Percentiles rank a stretch among this genome's conserved stretches.
Evolutionary conservation across 2,888 invertebrate genomes (phyloP).

Genomic region (Eupithecia exiguata): DNA sequence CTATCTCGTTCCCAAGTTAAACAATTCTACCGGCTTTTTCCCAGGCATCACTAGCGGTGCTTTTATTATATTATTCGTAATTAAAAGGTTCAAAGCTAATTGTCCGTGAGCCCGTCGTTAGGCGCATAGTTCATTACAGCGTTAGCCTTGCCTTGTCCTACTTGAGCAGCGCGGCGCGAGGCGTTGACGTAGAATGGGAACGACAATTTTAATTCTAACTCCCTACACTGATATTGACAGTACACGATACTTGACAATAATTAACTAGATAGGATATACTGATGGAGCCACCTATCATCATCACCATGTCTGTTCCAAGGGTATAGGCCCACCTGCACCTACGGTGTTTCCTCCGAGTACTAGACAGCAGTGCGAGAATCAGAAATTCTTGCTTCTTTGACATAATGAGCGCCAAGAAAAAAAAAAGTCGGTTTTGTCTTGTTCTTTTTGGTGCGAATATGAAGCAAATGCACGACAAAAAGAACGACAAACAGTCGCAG

Average conservation of each 20-base stretch:
- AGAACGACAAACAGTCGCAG: too few relatives aligned
- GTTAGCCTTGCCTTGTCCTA: conserved; percentile 39
- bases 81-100: conserved; percentile 75
- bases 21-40: conserved; percentile 10
- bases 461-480: too few relatives aligned
- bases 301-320: too few relatives aligned
- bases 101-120: conserved; percentile 70
- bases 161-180: conserved; percentile 27
- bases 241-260: not conserved
- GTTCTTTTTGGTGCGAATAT: too few relatives aligned
- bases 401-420: too few relatives aligned
- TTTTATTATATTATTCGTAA: conserved; percentile 75
- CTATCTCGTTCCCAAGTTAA: not conserved
- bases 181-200: conserved; percentile 11
- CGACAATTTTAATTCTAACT: conserved; percentile 11
- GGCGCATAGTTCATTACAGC: conserved; percentile 65
- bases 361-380: too few relatives aligned
- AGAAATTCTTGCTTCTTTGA: too few relatives aligned
- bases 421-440: too few relatives aligned
- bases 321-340: too few relatives aligned
- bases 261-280: not conserved
- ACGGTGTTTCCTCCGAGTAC: too few relatives aligned
- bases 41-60: conserved; percentile 45
- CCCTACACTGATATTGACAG: not conserved
- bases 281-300: not conserved